These are phyloP conservation scores for Lepidotrigona ventralis DNA, from an alignment of 1,140 invertebrate genomes.

Conservation along the genomic window DNA sequence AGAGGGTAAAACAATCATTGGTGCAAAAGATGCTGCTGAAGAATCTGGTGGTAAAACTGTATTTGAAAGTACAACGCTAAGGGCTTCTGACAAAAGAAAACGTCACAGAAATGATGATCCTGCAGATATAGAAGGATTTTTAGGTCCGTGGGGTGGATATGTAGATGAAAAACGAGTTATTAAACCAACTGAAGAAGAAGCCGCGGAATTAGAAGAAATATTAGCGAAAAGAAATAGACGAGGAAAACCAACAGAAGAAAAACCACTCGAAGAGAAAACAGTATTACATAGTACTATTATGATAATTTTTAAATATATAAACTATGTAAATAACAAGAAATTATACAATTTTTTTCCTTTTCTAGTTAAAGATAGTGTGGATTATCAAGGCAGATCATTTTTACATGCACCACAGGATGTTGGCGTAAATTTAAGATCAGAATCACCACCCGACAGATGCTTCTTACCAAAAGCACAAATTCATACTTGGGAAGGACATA, in stretches of 20 bases:
- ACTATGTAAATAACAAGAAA: not conserved
- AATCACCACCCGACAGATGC: slow-evolving; percentile 95
- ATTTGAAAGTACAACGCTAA: slow-evolving; percentile 90
- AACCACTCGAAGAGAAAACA: slow-evolving; percentile 96
- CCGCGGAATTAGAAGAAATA: slow-evolving; percentile 96
- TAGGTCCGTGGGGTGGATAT: slow-evolving; percentile 98
- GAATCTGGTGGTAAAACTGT: slow-evolving; percentile 89
- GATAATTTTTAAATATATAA: slow-evolving; percentile 29
- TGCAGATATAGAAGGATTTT: slow-evolving; percentile 95
- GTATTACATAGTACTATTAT: slow-evolving; percentile 91
- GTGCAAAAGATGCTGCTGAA: slow-evolving; percentile 83
- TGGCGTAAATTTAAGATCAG: slow-evolving; percentile 96
- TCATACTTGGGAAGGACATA: slow-evolving; percentile 98
- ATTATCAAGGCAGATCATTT: slow-evolving; percentile 98
- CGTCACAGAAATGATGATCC: slow-evolving; percentile 94
- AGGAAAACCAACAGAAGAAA: slow-evolving; percentile 92
- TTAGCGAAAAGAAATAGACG: slow-evolving; percentile 94
- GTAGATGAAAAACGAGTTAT: slow-evolving; percentile 93
- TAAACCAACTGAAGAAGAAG: slow-evolving; percentile 95
- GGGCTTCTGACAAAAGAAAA: slow-evolving; percentile 93
- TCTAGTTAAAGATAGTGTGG: slow-evolving; percentile 94
- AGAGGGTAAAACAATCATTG: slow-evolving; percentile 85
- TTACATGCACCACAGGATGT: slow-evolving; percentile 97
- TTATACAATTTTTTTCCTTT: slow-evolving; percentile 5
- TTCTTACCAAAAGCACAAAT: slow-evolving; percentile 98